Evolutionary conservation across 1,140 invertebrate species (phyloP).

Genomic region (Mya arenaria): DNA sequence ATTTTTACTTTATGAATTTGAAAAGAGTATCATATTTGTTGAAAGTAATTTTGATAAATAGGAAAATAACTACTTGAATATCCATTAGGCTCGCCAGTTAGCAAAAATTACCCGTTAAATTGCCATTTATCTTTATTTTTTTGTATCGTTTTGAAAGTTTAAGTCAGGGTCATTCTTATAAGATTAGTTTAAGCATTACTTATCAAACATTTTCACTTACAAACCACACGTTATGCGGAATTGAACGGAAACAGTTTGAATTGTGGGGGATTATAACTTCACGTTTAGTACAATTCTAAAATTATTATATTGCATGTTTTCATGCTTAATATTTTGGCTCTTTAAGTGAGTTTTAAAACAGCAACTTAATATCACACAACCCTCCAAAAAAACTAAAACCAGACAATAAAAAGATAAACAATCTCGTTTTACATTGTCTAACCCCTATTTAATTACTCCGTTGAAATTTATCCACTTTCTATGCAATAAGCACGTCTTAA

Average conservation of each 20-base stretch:
- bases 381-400: no score
- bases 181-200: not conserved
- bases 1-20: not conserved
- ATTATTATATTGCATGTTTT: no score
- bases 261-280: no score
- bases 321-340: no score
- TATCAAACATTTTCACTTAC: not conserved
- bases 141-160: not conserved
- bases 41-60: constrained; percentile 29
- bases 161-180: not conserved
- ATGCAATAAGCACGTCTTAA: constrained; percentile 10
- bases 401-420: no score
- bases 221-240: not conserved
- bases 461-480: no score
- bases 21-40: constrained; percentile 28
- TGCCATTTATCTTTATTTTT: not conserved
- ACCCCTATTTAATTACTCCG: no score
- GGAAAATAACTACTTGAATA: constrained; percentile 4
- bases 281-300: no score
- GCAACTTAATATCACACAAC: no score
- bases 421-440: no score
- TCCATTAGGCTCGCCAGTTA: not conserved
- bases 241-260: no score
- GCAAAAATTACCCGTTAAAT: not conserved
- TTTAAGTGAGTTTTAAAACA: no score